These are phyloP conservation scores for Gastracanthus pulcherrimus DNA, from an alignment of 2,888 invertebrate species.

Conservation along the genomic window DNA sequence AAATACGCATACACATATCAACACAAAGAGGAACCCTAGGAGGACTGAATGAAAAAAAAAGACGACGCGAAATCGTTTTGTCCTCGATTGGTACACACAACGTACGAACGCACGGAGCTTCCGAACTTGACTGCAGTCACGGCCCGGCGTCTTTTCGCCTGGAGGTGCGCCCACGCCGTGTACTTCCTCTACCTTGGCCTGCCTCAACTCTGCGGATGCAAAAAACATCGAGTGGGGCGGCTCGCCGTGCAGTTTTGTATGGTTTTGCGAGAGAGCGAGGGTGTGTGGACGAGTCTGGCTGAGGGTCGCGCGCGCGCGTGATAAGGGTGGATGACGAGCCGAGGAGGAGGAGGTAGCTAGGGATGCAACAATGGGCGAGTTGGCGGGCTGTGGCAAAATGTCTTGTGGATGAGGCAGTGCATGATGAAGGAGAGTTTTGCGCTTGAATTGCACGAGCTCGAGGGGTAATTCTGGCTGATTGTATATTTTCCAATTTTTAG, in stretches of 20 bases:
- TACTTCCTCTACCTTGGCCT: background rate
- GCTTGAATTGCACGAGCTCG: no score
- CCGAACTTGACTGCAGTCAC: background rate
- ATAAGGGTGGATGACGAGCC: background rate
- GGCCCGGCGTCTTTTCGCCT: background rate
- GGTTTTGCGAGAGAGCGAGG: background rate
- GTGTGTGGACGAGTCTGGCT: background rate
- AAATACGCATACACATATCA: background rate
- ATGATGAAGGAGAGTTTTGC: no score
- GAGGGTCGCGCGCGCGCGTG: background rate
- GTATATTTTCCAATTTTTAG: no score
- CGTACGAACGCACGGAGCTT: background rate
- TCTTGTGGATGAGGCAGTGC: no score
- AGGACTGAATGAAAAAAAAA: background rate
- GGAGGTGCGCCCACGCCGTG: background rate
- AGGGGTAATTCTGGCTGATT: no score
- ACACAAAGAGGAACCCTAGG: background rate
- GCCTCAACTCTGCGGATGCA: background rate
- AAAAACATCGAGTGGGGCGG: slow-evolving; percentile 5
- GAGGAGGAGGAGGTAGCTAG: background rate
- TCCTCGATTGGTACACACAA: background rate
- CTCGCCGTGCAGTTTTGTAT: background rate
- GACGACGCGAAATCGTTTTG: background rate
- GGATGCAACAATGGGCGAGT: background rate
- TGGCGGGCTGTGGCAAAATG: background rate